Conservation (phyloP, 2,888 invertebrate genomes). For the Thalpophila matura region DNA sequence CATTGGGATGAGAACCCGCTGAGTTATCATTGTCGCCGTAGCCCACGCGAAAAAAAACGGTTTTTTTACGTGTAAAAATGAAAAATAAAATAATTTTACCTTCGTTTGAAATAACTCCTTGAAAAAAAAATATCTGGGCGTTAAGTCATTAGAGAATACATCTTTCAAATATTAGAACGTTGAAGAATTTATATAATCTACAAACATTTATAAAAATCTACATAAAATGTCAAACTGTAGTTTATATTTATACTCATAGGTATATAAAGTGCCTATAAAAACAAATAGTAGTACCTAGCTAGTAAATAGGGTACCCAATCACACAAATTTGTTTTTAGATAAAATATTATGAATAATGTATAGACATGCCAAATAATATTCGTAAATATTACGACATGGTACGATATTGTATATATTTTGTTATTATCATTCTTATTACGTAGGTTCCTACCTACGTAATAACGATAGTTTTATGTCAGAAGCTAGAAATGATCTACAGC, state of each 20-base stretch:
- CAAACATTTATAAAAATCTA: no score
- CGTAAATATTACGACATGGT: background rate
- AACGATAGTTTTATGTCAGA: slow-evolving; percentile 1
- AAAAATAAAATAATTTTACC: slow-evolving; percentile 40
- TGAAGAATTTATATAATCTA: no score
- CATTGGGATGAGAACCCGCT: slow-evolving; percentile 72
- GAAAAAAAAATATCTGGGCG: slow-evolving; percentile 46
- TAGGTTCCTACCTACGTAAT: no score
- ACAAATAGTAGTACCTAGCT: no score
- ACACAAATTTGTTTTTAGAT: no score
- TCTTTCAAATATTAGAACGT: no score
- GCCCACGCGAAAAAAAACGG: slow-evolving; percentile 70
- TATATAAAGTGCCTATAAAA: no score
- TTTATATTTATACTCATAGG: no score
- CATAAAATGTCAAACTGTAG: no score
- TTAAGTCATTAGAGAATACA: slow-evolving; percentile 52
- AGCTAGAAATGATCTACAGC: background rate
- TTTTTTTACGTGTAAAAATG: slow-evolving; percentile 47
- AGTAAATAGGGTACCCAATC: no score
- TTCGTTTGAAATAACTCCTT: slow-evolving; percentile 34
- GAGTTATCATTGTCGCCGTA: slow-evolving; percentile 85
- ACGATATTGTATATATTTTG: no score
- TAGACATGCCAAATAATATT: background rate
- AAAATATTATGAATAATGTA: no score
- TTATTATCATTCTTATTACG: background rate